Conservation (phyloP, 2,113 vertebrate species). For the Coregonus clupeaformis region DNA sequence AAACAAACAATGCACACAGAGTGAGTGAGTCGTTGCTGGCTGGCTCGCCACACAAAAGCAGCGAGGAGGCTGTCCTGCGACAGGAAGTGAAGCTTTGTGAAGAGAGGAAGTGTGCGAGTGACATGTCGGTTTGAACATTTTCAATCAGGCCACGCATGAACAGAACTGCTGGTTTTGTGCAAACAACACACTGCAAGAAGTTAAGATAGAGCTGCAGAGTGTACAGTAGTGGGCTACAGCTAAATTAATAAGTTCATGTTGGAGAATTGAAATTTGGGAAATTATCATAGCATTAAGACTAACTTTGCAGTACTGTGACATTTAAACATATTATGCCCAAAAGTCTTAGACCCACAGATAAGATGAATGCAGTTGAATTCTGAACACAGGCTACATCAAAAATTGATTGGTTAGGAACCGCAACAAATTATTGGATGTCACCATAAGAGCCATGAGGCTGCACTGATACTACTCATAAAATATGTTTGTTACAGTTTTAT, state of each 20-base stretch:
- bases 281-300: background rate
- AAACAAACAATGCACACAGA: constrained; percentile 50
- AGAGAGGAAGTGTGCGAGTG: constrained; percentile 45
- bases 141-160: constrained; percentile 15
- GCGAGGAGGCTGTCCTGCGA: constrained; percentile 57
- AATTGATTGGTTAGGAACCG: background rate
- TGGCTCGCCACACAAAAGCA: constrained; percentile 47
- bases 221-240: background rate
- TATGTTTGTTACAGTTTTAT: background rate
- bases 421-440: background rate
- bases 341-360: no score
- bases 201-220: background rate
- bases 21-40: constrained; percentile 4
- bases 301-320: background rate
- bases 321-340: background rate
- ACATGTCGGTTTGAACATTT: constrained; percentile 31
- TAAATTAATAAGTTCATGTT: no score
- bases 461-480: background rate
- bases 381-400: background rate
- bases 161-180: background rate
- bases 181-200: background rate
- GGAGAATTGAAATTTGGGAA: no score
- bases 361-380: no score
- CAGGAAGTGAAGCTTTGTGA: constrained; percentile 60
- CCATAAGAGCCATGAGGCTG: background rate